A percentile compares a stretch with the other conserved stretches of the same genome.
Conservation (phyloP, 2,888 invertebrate genomes). For the Elysia crispata region DNA sequence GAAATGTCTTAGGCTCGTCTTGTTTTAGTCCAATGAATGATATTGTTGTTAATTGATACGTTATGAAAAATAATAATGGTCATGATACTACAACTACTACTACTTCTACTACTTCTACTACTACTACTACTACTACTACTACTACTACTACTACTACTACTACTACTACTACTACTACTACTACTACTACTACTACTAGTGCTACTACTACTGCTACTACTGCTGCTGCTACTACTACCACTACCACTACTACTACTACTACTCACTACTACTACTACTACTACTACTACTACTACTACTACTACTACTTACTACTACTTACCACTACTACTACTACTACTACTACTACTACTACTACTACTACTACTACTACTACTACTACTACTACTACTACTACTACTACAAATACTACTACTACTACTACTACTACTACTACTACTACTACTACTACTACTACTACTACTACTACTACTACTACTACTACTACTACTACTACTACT, state of each 20-base stretch:
- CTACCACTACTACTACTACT: slow-evolving; percentile 3
- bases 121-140: not conserved
- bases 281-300: slow-evolving; percentile 7
- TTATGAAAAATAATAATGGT: too few relatives aligned
- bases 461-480: not conserved
- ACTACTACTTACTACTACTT: too few relatives aligned
- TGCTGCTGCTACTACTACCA: not conserved
- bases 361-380: slow-evolving; percentile 17
- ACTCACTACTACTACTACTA: too few relatives aligned
- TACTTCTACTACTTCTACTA: not conserved
- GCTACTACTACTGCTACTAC: too few relatives aligned
- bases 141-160: not conserved
- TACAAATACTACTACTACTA: too few relatives aligned
- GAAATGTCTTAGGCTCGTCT: too few relatives aligned
- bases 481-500: slow-evolving; percentile 12
- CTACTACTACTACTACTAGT: not conserved
- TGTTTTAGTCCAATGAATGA: too few relatives aligned
- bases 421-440: too few relatives aligned
- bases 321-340: too few relatives aligned
- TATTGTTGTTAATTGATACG: too few relatives aligned
- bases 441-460: not conserved
- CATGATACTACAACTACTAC: too few relatives aligned
- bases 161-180: not conserved
- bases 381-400: too few relatives aligned
- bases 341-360: slow-evolving; percentile 14